Percentiles rank a stretch among this genome's conserved stretches.
These are phyloP conservation scores for Rana temporaria DNA, from an alignment of 2,113 vertebrate genomes.

Conservation along the genomic window DNA sequence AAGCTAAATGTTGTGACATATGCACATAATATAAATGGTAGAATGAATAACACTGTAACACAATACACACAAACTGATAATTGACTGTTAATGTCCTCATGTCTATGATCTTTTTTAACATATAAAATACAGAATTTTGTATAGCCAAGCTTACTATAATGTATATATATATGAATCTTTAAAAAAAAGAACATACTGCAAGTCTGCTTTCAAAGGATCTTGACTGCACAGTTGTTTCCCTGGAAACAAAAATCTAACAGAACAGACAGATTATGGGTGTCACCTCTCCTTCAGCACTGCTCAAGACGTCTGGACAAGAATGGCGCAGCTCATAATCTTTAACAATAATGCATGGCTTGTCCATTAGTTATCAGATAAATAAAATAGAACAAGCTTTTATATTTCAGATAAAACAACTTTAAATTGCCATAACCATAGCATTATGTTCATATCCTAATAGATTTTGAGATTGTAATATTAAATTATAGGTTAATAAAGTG, in stretches of 20 bases:
- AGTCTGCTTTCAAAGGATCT: conserved; percentile 22
- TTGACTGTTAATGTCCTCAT: background rate
- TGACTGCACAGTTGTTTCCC: conserved; percentile 9
- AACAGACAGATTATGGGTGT: conserved; percentile 13
- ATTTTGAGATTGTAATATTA: no score
- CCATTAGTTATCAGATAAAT: background rate
- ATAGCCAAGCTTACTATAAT: background rate
- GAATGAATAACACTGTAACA: background rate
- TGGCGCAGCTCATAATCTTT: background rate
- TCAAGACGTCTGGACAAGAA: background rate
- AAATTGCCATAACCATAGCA: no score
- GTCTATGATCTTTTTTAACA: background rate
- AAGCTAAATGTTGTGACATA: no score
- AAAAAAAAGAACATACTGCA: conserved; percentile 4
- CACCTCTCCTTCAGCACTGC: conserved; percentile 2
- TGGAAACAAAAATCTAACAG: conserved; percentile 13
- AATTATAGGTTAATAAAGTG: no score
- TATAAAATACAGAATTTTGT: background rate
- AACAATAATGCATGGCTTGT: background rate
- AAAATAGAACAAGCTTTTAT: no score
- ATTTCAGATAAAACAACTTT: no score
- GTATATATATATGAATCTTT: conserved; percentile 6
- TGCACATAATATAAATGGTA: no score
- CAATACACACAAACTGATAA: background rate
- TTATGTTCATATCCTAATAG: no score